Evolutionary conservation across 2,888 invertebrate species (phyloP), one percentile per base, ranked within the genome.

Genomic region (Drosophila paranaensis): DNA sequence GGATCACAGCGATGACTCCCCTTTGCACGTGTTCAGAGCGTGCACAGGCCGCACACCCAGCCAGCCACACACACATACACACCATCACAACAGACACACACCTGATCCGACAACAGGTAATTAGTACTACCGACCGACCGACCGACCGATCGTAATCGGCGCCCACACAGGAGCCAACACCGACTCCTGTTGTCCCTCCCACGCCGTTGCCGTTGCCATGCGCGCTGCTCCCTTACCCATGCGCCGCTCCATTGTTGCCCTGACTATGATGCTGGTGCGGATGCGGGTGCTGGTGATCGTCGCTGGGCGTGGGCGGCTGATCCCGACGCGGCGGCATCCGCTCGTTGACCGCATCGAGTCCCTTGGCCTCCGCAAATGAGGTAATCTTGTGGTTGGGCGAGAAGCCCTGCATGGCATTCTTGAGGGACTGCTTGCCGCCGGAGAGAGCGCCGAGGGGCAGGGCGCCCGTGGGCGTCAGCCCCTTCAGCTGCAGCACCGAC

Each of bases 301-400:
- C 92, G 66, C 82, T 90, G 69, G 95, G 95, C 56, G 94, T 95
- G 80, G 94, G 96, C 92, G 98, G 98, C 94, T 98, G 98, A 55
- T 89, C 85, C 11, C 56, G 56, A 4, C 56, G 56, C 6, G 56
- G 99, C 62, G 99, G 99, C 98, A 99, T 99, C 88, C 99, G 96
- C 94, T 99, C 99, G 94, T 99, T 99, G 93, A 99, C 97, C 91
- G 98, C 98, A 94, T 99, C 99, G 93, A 99, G 94, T 77, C 98
- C 98, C 93, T 99, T 99, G 81, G 99, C 99, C 94, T 99, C 99
- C 92, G 98, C 99, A 94, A 99, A 99, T 90, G 98, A 98, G 91
- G 98, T 97, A 91, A 99, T 99, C 94, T 98, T 98, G 94, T 98
- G 98, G 92, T 98, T 98, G 71, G 98, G 98, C 83, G 98, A 98